Percentiles rank a stretch among this genome's conserved stretches.
Evolutionary conservation across 2,797 vertebrate species (phyloP).

Genomic region (Notamacropus eugenii): DNA sequence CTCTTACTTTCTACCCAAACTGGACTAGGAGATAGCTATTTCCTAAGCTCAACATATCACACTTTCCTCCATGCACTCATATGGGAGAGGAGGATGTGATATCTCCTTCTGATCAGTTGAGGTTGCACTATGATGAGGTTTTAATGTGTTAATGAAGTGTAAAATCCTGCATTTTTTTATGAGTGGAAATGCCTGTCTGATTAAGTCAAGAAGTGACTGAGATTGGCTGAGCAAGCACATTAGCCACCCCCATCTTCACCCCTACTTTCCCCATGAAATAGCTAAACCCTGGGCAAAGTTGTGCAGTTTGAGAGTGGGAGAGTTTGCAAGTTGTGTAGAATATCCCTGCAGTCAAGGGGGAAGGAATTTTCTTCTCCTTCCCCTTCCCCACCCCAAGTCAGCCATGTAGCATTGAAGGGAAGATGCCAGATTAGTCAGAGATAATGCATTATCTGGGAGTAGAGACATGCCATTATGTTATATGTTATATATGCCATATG

Average conservation of each 20-base stretch:
- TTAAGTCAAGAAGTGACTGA: neutral
- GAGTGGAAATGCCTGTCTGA: neutral
- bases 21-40: neutral
- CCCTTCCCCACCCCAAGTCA: neutral
- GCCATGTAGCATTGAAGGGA: neutral
- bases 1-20: neutral
- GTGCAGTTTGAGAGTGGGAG: neutral
- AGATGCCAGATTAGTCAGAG: neutral
- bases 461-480: too few relatives aligned
- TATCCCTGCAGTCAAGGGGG: neutral
- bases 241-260: neutral
- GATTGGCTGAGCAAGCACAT: neutral
- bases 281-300: neutral
- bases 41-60: neutral
- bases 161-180: neutral
- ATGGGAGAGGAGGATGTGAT: neutral
- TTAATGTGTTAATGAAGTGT: neutral
- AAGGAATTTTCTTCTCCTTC: neutral
- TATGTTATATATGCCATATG: too few relatives aligned
- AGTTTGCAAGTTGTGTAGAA: neutral
- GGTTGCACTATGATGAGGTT: neutral
- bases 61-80: neutral
- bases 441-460: neutral
- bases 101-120: neutral
- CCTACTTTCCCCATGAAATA: neutral